Percentiles rank a stretch among this genome's conserved stretches.
Conservation (phyloP, 1,140 invertebrate genomes). For the Caenorhabditis latens region DNA sequence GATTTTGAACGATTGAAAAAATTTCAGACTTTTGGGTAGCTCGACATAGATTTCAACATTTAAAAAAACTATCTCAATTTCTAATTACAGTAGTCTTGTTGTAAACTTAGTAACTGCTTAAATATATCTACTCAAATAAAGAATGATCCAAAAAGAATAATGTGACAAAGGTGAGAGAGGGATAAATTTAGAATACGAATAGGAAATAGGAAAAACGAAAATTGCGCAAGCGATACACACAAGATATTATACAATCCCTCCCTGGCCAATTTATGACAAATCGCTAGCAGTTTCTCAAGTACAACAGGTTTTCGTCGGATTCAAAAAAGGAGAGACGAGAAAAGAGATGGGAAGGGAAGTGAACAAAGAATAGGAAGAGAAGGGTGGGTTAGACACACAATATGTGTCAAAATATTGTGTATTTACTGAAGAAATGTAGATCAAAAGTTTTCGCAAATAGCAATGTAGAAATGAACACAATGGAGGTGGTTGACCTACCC, state of each 20-base stretch:
- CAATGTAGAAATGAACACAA: slow-evolving; percentile 1
- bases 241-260: background rate
- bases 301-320: slow-evolving; percentile 35
- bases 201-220: background rate
- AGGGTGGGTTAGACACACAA: background rate
- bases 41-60: no score
- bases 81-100: no score
- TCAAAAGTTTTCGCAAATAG: slow-evolving; percentile 38
- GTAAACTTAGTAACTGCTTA: no score
- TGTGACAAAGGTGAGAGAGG: background rate
- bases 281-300: slow-evolving; percentile 31
- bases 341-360: background rate
- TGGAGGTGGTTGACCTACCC: slow-evolving; percentile 18
- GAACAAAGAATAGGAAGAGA: background rate
- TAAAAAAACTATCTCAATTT: no score
- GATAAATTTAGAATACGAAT: slow-evolving; percentile 39
- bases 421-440: slow-evolving; percentile 4
- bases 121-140: no score
- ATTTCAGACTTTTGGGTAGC: no score
- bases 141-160: no score
- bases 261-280: slow-evolving; percentile 35
- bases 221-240: slow-evolving; percentile 35
- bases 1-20: no score
- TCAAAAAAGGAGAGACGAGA: background rate
- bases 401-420: slow-evolving; percentile 45